Base-by-base conservation (phyloP, 2,888 invertebrate species). In the Drosophila pseudotakahashii region DNA sequence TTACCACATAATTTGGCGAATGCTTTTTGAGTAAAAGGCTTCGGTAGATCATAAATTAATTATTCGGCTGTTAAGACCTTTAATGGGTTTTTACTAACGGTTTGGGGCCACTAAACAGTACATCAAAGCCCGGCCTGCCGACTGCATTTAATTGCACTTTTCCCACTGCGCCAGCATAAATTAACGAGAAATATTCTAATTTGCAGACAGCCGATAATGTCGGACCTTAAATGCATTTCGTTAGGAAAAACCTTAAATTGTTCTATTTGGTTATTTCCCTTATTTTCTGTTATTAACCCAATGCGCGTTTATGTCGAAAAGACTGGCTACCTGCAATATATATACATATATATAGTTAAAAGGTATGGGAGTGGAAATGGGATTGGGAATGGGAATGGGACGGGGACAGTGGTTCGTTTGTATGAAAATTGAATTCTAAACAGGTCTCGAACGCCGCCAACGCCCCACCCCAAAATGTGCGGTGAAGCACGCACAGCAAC, bases 351-450 rank as follows among this genome's bases (percentile, higher is more conserved):
- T 19, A 19, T 19, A 19, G 19, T 19, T 19, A 19, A 19, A 2
- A 19, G 19, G 30, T 47, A 34, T 19, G 67, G 55, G 47, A 41
- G 32, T 47, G 68, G 66, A 13, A 47, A 16, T 39, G 51, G 37
- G 19, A 57, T 10, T 37, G 50, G 32, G 16, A 57, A 45, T 45
- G 42, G 53, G 62, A 63, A 45, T 45, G 42, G 53, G 62, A 63
- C 54, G 68, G 76, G 51, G 52, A 45, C 55, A 55, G 52, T 69
- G 78, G 76, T 79, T 85, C 76, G 74, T 74, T 88, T 81, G 87
- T 88, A 84, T 88, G 84, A 88, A 84, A 84, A 84, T 84, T 84
- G 89, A 84, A 84, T 84, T 84, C 84, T 88, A 84, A 84, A 84
- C 87, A 88, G 84, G 89, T 87, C 87, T 86, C 78, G 59, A 61